Conservation (phyloP, 92 coral and sea anemone genomes). For the Porites cylindrica region DNA sequence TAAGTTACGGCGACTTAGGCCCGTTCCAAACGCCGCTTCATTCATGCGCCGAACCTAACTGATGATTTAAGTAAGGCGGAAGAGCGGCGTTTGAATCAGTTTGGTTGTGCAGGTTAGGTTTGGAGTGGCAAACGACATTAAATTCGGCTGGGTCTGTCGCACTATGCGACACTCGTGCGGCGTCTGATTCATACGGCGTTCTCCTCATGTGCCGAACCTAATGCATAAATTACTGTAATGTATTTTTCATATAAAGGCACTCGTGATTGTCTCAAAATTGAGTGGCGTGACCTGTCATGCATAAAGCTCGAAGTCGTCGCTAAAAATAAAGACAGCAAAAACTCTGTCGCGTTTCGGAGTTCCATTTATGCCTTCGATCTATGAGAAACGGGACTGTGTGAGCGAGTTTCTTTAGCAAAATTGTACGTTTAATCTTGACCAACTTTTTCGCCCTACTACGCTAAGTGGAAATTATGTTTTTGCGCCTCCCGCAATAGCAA, state of each 20-base stretch:
- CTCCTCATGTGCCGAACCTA: not conserved
- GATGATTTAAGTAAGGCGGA: too few species aligned
- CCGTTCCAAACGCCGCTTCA: too few species aligned
- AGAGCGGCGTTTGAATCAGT: not conserved
- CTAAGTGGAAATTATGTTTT: too few species aligned
- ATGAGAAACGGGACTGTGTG: not conserved
- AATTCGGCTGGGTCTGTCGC: conserved; percentile 28
- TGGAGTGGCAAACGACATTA: not conserved
- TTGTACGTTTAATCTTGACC: too few species aligned
- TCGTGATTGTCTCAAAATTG: not conserved
- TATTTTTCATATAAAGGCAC: not conserved
- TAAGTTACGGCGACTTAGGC: too few species aligned
- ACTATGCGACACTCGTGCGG: conserved; percentile 22
- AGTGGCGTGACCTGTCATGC: not conserved
- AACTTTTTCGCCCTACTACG: too few species aligned
- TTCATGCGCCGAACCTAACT: too few species aligned
- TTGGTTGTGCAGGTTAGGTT: conserved; percentile 16
- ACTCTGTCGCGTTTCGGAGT: not conserved
- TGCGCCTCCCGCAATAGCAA: too few species aligned
- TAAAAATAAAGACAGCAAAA: not conserved
- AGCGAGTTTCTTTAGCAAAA: too few species aligned
- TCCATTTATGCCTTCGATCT: not conserved
- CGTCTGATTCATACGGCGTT: conserved; percentile 6
- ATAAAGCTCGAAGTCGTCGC: not conserved
- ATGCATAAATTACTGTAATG: not conserved